Evolutionary conservation across 2,888 invertebrate genomes (phyloP).

Genomic region (Oligia strigilis): DNA sequence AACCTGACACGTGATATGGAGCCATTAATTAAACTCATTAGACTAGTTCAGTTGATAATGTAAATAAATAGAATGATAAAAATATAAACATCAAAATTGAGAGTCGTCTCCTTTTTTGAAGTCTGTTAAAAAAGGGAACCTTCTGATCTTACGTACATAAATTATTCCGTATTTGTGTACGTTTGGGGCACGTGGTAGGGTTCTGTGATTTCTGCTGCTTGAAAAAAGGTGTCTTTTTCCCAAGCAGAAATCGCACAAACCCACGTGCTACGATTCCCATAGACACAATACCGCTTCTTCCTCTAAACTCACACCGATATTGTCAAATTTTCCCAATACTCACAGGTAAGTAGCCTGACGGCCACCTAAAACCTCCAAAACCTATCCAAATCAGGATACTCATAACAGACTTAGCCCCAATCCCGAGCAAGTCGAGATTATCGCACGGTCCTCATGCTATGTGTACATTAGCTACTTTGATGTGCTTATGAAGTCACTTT

Average conservation of each 20-base stretch:
- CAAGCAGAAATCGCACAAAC: neutral
- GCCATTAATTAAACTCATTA: neutral
- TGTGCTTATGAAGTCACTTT: constrained; percentile 72
- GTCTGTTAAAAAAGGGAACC: neutral
- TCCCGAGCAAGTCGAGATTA: constrained; percentile 50
- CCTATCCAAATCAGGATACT: constrained; percentile 12
- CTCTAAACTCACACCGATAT: neutral
- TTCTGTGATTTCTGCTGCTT: too few species aligned
- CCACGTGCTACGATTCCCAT: neutral
- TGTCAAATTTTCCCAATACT: neutral
- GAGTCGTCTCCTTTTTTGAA: too few species aligned
- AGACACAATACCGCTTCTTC: too few species aligned
- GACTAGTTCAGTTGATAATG: neutral
- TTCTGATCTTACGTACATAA: neutral
- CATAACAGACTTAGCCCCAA: constrained; percentile 15
- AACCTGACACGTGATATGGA: neutral
- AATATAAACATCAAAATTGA: too few species aligned
- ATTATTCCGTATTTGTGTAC: too few species aligned
- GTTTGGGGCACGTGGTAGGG: too few species aligned
- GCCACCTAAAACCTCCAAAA: neutral
- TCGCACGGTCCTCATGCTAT: constrained; percentile 42
- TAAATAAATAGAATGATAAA: neutral
- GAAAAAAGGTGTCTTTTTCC: neutral
- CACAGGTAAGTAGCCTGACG: neutral
- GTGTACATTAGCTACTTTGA: constrained; percentile 71